Conservation (phyloP, 2,888 invertebrate species). For the Drosophila tanythrix region DNA sequence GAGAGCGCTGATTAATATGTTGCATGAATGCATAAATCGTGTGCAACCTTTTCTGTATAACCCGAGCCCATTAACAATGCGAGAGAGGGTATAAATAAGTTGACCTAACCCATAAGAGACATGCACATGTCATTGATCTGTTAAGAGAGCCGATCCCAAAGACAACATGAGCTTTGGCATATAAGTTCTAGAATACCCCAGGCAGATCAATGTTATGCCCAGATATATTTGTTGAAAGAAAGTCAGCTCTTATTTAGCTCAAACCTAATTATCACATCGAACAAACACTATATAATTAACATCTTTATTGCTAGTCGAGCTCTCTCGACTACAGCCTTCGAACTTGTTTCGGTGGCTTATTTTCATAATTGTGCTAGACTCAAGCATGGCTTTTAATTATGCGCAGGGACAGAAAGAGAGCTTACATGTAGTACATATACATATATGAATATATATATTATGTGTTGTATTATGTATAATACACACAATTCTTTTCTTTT, state of each 20-base stretch:
- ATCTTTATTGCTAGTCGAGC: background rate
- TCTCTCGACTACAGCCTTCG: background rate
- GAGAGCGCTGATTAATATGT: conserved; percentile 67
- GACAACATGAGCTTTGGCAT: background rate
- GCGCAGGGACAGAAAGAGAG: conserved; percentile 1
- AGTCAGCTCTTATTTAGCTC: too few species aligned
- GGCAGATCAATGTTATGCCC: background rate
- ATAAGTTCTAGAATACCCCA: background rate
- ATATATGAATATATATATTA: background rate
- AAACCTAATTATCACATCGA: background rate
- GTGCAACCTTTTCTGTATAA: background rate
- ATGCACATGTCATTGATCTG: background rate
- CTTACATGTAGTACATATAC: conserved; percentile 18
- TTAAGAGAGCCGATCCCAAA: background rate
- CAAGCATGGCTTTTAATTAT: conserved; percentile 49
- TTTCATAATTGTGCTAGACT: conserved; percentile 44
- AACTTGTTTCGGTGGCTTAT: conserved; percentile 19
- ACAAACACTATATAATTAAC: background rate
- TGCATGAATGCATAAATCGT: conserved; percentile 39
- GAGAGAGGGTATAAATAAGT: background rate
- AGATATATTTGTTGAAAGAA: background rate
- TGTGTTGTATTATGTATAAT: conserved; percentile 13
- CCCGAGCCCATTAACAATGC: background rate
- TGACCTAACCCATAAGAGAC: background rate
- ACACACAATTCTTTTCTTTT: conserved; percentile 58